A percentile compares a stretch with the other conserved stretches of the same genome.
Conservation (phyloP, 2,888 invertebrate species). For the Tetragonula carbonaria region DNA sequence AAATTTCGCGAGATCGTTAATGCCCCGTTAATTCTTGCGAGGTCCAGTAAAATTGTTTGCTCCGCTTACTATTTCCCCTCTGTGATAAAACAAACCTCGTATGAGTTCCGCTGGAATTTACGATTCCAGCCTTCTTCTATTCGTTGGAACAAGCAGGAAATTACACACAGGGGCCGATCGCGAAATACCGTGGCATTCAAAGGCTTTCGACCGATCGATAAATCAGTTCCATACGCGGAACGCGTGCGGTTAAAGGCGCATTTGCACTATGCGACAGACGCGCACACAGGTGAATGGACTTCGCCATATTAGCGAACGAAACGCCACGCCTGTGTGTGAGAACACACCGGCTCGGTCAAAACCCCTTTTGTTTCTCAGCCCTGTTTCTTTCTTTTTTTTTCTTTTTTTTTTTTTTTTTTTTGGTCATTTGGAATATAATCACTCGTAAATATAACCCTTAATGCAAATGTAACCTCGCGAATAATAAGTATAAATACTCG, state of each 20-base stretch:
- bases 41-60: neutral
- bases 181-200: conserved; percentile 13
- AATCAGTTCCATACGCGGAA: conserved; percentile 55
- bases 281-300: neutral
- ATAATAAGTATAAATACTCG: too few species aligned
- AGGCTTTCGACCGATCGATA: conserved; percentile 44
- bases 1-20: neutral
- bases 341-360: neutral
- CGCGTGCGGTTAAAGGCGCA: conserved; percentile 35
- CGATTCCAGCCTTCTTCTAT: neutral
- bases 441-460: too few species aligned
- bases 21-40: neutral
- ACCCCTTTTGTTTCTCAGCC: too few species aligned
- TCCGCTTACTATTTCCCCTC: neutral
- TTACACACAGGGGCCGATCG: conserved; percentile 25
- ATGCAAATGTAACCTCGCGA: too few species aligned
- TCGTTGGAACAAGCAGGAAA: conserved; percentile 4
- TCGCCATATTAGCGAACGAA: neutral
- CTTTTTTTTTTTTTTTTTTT: neutral
- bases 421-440: neutral
- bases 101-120: neutral
- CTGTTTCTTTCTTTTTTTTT: too few species aligned
- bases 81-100: neutral
- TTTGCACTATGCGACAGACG: neutral
- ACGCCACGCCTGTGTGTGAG: neutral